Base-by-base conservation (phyloP, 1,140 invertebrate genomes). In the Nasonia vitripennis region DNA sequence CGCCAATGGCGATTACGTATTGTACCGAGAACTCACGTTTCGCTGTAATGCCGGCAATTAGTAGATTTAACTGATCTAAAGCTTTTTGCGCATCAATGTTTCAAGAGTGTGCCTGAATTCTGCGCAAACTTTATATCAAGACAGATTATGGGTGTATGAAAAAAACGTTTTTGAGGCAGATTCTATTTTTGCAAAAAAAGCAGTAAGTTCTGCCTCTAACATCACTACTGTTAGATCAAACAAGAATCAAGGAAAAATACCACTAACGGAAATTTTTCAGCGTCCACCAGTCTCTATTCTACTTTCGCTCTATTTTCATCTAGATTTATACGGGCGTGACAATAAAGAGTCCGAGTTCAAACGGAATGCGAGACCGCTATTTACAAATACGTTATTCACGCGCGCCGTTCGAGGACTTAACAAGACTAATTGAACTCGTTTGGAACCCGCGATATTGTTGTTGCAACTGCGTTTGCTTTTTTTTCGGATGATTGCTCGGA, bases 401-500 rank as follows among this genome's bases (percentile, higher is more conserved):
- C 14, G 11, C 3, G 68, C 34, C 12, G 71, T 34, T 75, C n/a
- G 37, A 75, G 9, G 45, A 51, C 74, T 77, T 41, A 48, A 77
- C 74, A 20, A 77, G 74, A 23, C 74, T 77, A 77, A 77, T 77
- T 77, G 74, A 75, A n/a, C 73, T 75, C 37, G 14, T 75, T 75
- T n/a, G 34, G n/a, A n/a, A 51, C n/a, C 74, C 9, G 45, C n/a
- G 74, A 77, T 27, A 23, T 23, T 11, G 45, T 77, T 51, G 41
- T 77, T 75, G 73, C 31, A 45, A 5, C 51, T 5, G 14, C 23
- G 45, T 77, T 77, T 23, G 20, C 51, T 48, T 51, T 77, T 77
- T 51, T 48, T 27, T 51, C 68, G 27, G 2, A 27, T 11, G 55
- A 79, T 79, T 34, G 34, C 6, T 9, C 31, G 34, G 27, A 67